Percentiles rank a stretch among this genome's conserved stretches.
These are phyloP conservation scores for Synanthedon andrenaeformis DNA, from an alignment of 2,888 invertebrate genomes.

Conservation along the genomic window DNA sequence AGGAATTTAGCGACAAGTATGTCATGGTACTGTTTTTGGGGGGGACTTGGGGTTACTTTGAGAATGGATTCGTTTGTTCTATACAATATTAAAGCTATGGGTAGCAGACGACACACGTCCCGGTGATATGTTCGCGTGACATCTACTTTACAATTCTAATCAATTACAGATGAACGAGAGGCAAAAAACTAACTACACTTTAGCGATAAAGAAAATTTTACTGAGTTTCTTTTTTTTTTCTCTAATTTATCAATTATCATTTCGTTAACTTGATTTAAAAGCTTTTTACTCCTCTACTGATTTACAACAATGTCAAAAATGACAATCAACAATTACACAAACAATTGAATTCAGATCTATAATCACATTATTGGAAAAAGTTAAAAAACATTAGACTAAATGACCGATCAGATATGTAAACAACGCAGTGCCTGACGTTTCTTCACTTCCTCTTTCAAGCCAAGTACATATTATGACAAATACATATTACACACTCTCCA, in stretches of 20 bases:
- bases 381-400: slow-evolving; percentile 30
- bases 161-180: neutral
- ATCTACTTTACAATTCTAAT: neutral
- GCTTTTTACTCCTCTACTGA: slow-evolving; percentile 1
- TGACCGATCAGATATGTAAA: slow-evolving; percentile 45
- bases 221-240: neutral
- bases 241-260: neutral
- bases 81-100: slow-evolving; percentile 50
- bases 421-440: slow-evolving; percentile 5
- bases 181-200: too few species aligned
- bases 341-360: slow-evolving; percentile 41
- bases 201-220: too few species aligned
- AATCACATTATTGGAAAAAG: slow-evolving; percentile 20
- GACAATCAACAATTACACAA: neutral
- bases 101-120: slow-evolving; percentile 25
- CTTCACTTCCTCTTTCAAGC: neutral
- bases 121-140: slow-evolving; percentile 23
- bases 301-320: slow-evolving; percentile 3
- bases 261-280: neutral
- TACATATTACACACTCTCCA: neutral
- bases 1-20: slow-evolving; percentile 22
- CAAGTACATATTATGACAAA: neutral
- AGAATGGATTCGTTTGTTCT: slow-evolving; percentile 12
- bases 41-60: neutral
- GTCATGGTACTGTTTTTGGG: slow-evolving; percentile 37